Conservation (phyloP, 2,888 invertebrate genomes). For the Halictus quadricinctus region DNA sequence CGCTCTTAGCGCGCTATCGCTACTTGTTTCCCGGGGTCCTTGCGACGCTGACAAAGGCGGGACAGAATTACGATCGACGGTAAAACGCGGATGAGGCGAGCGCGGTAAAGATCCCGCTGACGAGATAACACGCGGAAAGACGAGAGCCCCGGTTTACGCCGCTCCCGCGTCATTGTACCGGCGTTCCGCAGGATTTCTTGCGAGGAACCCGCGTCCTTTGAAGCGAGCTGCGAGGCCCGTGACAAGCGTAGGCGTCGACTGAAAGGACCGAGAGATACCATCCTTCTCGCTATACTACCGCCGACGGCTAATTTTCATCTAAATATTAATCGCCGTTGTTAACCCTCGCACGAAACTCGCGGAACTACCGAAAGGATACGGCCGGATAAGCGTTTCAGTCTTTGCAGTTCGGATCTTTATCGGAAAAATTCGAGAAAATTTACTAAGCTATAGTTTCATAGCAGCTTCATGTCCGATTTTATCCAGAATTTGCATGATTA, state of each 20-base stretch:
- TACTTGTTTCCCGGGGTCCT: constrained; percentile 26
- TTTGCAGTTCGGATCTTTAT: not conserved
- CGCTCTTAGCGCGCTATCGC: constrained; percentile 47
- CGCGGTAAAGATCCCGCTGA: constrained; percentile 45
- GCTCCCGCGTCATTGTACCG: not conserved
- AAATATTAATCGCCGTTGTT: not conserved
- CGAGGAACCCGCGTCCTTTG: constrained; percentile 7
- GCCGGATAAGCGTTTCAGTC: not conserved
- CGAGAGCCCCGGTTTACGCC: constrained; percentile 13
- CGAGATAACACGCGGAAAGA: constrained; percentile 39
- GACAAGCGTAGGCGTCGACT: not conserved
- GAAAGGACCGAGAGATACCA: constrained; percentile 1
- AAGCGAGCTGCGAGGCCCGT: not conserved
- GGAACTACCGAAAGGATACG: not conserved
- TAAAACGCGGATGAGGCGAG: constrained; percentile 44
- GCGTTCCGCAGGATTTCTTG: constrained; percentile 11
- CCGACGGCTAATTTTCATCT: constrained; percentile 1
- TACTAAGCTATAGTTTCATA: not conserved
- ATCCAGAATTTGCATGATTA: not conserved
- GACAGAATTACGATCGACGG: constrained; percentile 56
- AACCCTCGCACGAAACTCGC: not conserved
- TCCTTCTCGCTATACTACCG: not conserved
- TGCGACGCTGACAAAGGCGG: constrained; percentile 46
- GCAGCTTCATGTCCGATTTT: not conserved
- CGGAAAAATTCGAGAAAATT: not conserved